Base-by-base conservation (phyloP, 2,113 vertebrate species). In the Peromyscus polionotus region DNA sequence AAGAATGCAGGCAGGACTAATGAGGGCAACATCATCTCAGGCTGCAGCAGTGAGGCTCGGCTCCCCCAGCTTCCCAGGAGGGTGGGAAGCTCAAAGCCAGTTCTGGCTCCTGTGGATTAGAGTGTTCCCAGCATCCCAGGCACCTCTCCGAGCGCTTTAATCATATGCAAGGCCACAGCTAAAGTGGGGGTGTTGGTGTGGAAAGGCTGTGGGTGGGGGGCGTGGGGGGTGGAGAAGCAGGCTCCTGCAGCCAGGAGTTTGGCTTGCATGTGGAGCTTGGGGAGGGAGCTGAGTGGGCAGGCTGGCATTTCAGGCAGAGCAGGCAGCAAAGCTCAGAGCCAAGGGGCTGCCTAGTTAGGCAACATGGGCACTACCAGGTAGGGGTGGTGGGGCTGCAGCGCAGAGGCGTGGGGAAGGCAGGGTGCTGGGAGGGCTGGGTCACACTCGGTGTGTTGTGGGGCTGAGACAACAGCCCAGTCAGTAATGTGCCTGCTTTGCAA, bases 101-200 rank as follows among this genome's bases (percentile, higher is more conserved):
- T 31, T 91, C 88, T 86, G 90, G 86, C 59, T 33, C 42, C 59
- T 54, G 2, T 3, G n/a, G 92, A 68, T 85, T 48, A 70, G 88
- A 87, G 83, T 36, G 33, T 51, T 84, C 85, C 72, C 24, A 68
- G 94, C 42, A 57, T 75, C 90, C 84, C 39, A 19, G 80, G 88
- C 3, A 1, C 75, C 13, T 33, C 67, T 51, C 12, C 63, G 92
- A 72, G 39, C 1, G 90, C 93, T 97, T 97, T 97, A 87, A 97
- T 97, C 95, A 95, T 14, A 42, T 31, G 54, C 70, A 59, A 92
- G 85, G 96, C 90, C 51, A 86, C 87, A 73, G 73, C 79, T 8
- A 39, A 80, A 84, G 61, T 13, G 8, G 17, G n/a, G 68, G 28
- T 31, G 36, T 42, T 26, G 42, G 39, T 45, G 61, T 45, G 63